Percentiles rank a stretch among this genome's conserved stretches.
phyloP scores from a whole-genome alignment of 1,140 invertebrate species.

The Leptoteleia sp. region DNA sequence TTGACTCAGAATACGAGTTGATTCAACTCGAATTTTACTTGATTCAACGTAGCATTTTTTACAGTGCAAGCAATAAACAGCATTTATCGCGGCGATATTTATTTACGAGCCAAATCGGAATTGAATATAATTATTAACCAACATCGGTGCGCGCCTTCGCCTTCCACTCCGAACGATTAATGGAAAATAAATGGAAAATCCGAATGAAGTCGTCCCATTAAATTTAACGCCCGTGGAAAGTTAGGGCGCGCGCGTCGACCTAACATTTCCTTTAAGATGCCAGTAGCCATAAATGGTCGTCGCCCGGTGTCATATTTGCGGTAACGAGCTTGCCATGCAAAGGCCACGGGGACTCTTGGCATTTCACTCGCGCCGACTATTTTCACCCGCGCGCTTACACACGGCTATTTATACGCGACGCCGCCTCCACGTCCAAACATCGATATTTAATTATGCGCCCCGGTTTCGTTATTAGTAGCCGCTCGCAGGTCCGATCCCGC shows the following conservation, averaged over 20 bases:
- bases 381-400: neutral
- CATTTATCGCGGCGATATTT: neutral
- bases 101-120: neutral
- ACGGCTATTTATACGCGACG: slow-evolving; percentile 10
- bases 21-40: no score
- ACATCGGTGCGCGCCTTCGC: neutral
- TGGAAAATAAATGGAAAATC: slow-evolving; percentile 53
- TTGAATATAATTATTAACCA: neutral
- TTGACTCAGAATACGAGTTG: no score
- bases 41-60: no score
- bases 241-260: slow-evolving; percentile 29
- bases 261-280: slow-evolving; percentile 56
- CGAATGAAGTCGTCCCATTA: slow-evolving; percentile 38
- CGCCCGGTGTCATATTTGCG: slow-evolving; percentile 59
- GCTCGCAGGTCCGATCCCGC: no score
- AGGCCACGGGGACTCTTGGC: slow-evolving; percentile 42
- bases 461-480: no score
- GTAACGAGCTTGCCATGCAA: slow-evolving; percentile 50
- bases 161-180: slow-evolving; percentile 1
- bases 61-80: no score
- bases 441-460: slow-evolving; percentile 12
- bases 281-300: slow-evolving; percentile 37
- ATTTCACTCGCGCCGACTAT: slow-evolving; percentile 31
- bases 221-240: slow-evolving; percentile 40
- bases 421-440: neutral